Conservation (phyloP, 1,140 invertebrate genomes). For the Drosophila nebulosa region DNA sequence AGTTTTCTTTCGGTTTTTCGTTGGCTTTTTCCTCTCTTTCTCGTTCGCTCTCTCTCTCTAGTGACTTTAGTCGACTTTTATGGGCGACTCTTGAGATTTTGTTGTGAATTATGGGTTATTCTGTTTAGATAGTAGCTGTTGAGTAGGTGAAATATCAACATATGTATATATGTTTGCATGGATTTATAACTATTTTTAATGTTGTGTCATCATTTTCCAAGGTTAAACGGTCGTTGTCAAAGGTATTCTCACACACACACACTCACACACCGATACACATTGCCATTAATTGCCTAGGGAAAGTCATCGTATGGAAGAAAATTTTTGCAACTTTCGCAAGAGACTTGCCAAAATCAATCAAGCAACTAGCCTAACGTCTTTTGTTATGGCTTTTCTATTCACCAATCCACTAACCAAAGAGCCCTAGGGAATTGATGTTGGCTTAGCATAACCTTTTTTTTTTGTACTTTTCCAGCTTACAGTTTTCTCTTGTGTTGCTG, state of each 20-base stretch:
- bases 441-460: background rate
- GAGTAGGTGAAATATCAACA: slow-evolving; percentile 4
- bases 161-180: background rate
- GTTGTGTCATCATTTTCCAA: background rate
- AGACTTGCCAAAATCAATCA: background rate
- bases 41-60: background rate
- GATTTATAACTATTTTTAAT: background rate
- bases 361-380: background rate
- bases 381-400: background rate
- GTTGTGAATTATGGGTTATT: background rate
- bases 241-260: background rate
- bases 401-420: background rate
- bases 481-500: background rate
- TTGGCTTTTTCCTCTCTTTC: background rate
- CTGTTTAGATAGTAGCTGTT: background rate
- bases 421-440: background rate
- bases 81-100: background rate
- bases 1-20: slow-evolving; percentile 31
- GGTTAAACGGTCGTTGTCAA: background rate
- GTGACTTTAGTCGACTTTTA: slow-evolving; percentile 1
- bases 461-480: background rate
- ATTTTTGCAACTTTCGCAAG: background rate
- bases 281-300: background rate
- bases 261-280: background rate
- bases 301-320: background rate